phyloP scores from a whole-genome alignment of 1,140 invertebrate species.

The Xylocopa sonorina region DNA sequence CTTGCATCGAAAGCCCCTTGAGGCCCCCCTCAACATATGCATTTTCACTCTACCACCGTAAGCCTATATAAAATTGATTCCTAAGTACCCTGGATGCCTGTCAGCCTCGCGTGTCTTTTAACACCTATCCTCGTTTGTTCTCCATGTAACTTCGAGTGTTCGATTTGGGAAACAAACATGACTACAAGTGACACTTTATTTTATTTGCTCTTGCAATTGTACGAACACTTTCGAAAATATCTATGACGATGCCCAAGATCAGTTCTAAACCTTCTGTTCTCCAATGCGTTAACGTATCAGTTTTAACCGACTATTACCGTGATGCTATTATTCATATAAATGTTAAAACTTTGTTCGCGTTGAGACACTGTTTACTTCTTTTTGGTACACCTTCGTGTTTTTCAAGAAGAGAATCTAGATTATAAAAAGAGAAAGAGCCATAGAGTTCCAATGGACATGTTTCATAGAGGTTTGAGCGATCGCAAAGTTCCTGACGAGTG shows the following conservation, averaged over 20 bases:
- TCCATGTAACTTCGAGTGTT: conserved; percentile 13
- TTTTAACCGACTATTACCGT: too few species aligned
- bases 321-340: too few species aligned
- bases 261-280: too few species aligned
- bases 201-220: neutral
- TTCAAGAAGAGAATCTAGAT: too few species aligned
- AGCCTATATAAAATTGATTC: conserved; percentile 79
- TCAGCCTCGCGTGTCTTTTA: conserved; percentile 72
- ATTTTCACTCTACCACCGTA: conserved; percentile 73
- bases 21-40: conserved; percentile 79
- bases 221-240: neutral
- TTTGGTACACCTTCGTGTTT: too few species aligned
- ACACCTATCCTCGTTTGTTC: conserved; percentile 71
- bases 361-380: too few species aligned
- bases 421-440: too few species aligned
- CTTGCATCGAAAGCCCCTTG: conserved; percentile 77
- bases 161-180: conserved; percentile 7
- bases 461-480: neutral
- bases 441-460: too few species aligned
- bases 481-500: conserved; percentile 30
- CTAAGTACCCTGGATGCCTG: conserved; percentile 78
- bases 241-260: neutral
- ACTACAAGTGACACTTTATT: neutral
- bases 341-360: too few species aligned
- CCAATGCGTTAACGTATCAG: too few species aligned